Conservation (phyloP, 2,888 invertebrate species). For the Cheilosia urbana region DNA sequence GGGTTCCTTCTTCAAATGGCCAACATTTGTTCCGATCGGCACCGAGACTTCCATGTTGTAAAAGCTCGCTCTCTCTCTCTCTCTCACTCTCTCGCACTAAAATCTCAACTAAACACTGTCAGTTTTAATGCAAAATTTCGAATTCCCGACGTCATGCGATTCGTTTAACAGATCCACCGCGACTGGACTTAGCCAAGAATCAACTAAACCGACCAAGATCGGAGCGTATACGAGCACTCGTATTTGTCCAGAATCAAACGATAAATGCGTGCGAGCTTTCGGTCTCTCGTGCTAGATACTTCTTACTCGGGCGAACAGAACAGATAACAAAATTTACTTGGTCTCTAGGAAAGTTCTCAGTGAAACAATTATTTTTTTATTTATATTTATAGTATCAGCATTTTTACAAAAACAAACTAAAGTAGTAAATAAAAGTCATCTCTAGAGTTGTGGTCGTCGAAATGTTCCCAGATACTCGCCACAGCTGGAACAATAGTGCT, state of each 20-base stretch:
- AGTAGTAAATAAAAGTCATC: not conserved
- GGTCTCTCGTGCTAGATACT: slow-evolving; percentile 2
- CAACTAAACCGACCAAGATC: slow-evolving; percentile 40
- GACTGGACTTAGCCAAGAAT: slow-evolving; percentile 48
- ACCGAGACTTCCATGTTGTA: slow-evolving; percentile 27
- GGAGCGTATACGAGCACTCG: not conserved
- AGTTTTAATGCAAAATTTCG: slow-evolving; percentile 21
- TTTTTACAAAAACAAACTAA: slow-evolving; percentile 25
- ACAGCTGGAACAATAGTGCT: slow-evolving; percentile 81
- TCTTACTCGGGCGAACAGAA: not conserved
- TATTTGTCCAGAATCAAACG: slow-evolving; percentile 7
- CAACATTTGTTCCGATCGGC: slow-evolving; percentile 77
- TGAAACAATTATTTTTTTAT: slow-evolving; percentile 7
- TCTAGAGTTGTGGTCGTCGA: slow-evolving; percentile 81
- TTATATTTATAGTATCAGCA: slow-evolving; percentile 46
- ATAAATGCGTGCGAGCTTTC: slow-evolving; percentile 24
- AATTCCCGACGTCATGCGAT: slow-evolving; percentile 17
- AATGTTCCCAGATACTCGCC: slow-evolving; percentile 82
- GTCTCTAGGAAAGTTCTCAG: slow-evolving; percentile 5
- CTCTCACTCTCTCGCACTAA: not conserved
- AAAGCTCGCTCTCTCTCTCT: slow-evolving; percentile 40
- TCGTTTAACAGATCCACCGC: slow-evolving; percentile 31
- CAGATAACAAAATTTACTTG: slow-evolving; percentile 3
- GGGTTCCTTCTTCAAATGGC: slow-evolving; percentile 78
- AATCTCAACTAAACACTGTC: slow-evolving; percentile 8